Conservation (phyloP, 2,797 vertebrate species). For the Dryobates pubescens region DNA sequence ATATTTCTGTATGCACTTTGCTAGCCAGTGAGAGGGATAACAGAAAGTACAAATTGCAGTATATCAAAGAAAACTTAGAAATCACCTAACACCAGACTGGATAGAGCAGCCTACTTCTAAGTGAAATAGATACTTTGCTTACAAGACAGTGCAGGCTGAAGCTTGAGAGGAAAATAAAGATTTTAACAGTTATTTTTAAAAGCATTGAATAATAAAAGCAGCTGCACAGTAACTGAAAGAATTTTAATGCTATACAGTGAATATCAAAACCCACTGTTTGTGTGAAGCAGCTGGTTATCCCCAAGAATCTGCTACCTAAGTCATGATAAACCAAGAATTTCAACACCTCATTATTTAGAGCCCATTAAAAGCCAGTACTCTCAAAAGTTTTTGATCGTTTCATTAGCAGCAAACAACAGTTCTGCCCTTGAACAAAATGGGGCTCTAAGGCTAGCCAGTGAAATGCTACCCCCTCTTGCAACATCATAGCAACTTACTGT, state of each 20-base stretch:
- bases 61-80: not conserved
- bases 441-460: not conserved
- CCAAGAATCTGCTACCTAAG: not conserved
- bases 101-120: not conserved
- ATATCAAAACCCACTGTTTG: not conserved
- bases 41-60: not conserved
- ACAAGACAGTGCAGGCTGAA: not conserved
- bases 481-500: not conserved
- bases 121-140: not conserved
- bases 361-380: not conserved
- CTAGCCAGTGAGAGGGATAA: not conserved
- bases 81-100: not conserved
- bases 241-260: not conserved
- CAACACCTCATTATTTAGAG: not conserved
- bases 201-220: not conserved
- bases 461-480: not conserved
- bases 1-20: rapidly evolving
- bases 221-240: not conserved
- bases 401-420: not conserved
- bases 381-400: not conserved
- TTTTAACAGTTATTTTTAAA: not conserved
- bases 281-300: not conserved
- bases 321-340: not conserved
- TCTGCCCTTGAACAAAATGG: not conserved
- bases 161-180: not conserved